Evolutionary conservation across 2,797 vertebrate genomes (phyloP).

Genomic region (Macropodus opercularis): DNA sequence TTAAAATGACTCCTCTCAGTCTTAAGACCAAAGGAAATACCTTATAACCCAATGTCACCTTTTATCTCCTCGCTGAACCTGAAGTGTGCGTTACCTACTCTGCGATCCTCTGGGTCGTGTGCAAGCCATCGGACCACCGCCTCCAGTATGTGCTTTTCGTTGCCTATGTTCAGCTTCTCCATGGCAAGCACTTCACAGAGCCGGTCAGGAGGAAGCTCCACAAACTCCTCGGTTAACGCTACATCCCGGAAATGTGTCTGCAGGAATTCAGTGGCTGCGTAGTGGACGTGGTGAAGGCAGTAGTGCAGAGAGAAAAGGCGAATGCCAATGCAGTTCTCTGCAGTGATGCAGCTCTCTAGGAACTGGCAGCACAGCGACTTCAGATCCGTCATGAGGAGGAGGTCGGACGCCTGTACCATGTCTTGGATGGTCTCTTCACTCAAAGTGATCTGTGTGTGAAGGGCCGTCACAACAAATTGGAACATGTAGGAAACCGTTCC

Average conservation of each 20-base stretch:
- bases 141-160: constrained; percentile 94
- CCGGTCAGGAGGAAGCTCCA: constrained; percentile 88
- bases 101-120: constrained; percentile 89
- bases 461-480: neutral
- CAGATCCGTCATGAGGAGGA: constrained; percentile 95
- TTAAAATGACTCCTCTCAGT: no score
- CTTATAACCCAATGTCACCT: no score
- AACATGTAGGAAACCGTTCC: neutral
- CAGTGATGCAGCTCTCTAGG: constrained; percentile 94
- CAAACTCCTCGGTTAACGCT: constrained; percentile 91
- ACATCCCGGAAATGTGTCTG: constrained; percentile 98
- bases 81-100: constrained; percentile 77
- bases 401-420: constrained; percentile 95
- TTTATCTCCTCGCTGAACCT: neutral
- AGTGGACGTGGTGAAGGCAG: constrained; percentile 93
- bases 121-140: constrained; percentile 93
- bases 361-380: constrained; percentile 98
- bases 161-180: constrained; percentile 97
- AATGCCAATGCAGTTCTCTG: constrained; percentile 98
- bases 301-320: constrained; percentile 96
- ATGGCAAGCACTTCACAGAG: constrained; percentile 92
- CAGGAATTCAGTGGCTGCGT: constrained; percentile 93
- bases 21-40: no score
- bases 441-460: constrained; percentile 85
- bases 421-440: constrained; percentile 98